Conservation (phyloP, 2,113 vertebrate species). For the Dicerorhinus sumatrensis region DNA sequence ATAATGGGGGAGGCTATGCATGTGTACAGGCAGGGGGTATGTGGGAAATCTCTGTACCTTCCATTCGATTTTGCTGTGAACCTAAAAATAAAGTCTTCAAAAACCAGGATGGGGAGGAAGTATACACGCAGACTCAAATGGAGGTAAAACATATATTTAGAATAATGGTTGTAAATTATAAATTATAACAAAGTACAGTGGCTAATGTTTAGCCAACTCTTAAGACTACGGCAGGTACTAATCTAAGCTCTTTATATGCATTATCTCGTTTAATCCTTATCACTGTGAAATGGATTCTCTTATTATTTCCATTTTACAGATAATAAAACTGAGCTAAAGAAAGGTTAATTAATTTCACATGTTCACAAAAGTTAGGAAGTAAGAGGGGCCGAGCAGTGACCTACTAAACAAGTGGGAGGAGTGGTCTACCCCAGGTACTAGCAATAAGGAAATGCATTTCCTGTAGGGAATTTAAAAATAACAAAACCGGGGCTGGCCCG, state of each 20-base stretch:
- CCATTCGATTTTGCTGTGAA: neutral
- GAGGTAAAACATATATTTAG: neutral
- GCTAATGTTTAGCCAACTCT: neutral
- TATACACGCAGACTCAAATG: neutral
- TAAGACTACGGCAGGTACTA: neutral
- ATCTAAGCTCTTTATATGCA: neutral
- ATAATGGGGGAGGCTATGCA: neutral
- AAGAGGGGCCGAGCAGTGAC: neutral
- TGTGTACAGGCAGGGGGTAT: neutral
- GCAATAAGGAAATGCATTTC: neutral
- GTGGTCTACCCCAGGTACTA: neutral
- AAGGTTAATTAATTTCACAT: neutral
- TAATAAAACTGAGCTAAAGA: neutral
- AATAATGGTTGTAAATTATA: neutral
- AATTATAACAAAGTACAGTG: neutral
- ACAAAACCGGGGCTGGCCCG: neutral
- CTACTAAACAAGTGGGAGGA: neutral
- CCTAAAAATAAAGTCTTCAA: neutral
- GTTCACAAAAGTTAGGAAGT: neutral
- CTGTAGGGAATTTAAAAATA: neutral
- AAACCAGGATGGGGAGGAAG: neutral
- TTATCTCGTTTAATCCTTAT: neutral
- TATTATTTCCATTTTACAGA: neutral
- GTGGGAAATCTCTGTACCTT: neutral
- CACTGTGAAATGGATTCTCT: neutral